A percentile compares a stretch with the other conserved stretches of the same genome.
These are phyloP conservation scores for Phengaris arion DNA, from an alignment of 2,888 invertebrate genomes.

Conservation along the genomic window DNA sequence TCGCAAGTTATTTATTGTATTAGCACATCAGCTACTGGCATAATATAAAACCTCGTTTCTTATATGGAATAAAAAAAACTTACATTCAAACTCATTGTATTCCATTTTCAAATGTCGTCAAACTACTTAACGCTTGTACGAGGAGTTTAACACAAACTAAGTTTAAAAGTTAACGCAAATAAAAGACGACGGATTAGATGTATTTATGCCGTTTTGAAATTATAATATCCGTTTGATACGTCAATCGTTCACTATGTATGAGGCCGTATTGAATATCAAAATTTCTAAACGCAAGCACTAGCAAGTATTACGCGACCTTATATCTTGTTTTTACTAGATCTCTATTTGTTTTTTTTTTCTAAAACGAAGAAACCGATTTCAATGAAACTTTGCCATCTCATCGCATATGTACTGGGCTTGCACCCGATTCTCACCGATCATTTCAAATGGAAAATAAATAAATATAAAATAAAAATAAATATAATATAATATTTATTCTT, in stretches of 20 bases:
- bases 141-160: not conserved
- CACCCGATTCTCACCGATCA: no score
- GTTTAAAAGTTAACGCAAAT: conserved; percentile 30
- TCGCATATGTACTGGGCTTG: not conserved
- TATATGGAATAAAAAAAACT: not conserved
- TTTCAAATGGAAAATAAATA: not conserved
- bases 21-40: not conserved
- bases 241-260: conserved; percentile 59
- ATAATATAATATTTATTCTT: no score
- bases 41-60: not conserved
- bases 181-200: conserved; percentile 46
- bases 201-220: conserved; percentile 62
- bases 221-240: conserved; percentile 59
- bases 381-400: not conserved
- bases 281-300: conserved; percentile 41
- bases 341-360: not conserved
- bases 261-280: conserved; percentile 59
- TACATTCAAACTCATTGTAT: conserved; percentile 39
- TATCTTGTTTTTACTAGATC: not conserved
- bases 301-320: not conserved
- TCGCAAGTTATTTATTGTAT: not conserved
- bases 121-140: not conserved
- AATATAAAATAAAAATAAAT: no score
- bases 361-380: not conserved
- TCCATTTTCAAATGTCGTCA: conserved; percentile 37